Evolutionary conservation across 2,888 invertebrate species (phyloP).

Genomic region (Drosophila rellima): DNA sequence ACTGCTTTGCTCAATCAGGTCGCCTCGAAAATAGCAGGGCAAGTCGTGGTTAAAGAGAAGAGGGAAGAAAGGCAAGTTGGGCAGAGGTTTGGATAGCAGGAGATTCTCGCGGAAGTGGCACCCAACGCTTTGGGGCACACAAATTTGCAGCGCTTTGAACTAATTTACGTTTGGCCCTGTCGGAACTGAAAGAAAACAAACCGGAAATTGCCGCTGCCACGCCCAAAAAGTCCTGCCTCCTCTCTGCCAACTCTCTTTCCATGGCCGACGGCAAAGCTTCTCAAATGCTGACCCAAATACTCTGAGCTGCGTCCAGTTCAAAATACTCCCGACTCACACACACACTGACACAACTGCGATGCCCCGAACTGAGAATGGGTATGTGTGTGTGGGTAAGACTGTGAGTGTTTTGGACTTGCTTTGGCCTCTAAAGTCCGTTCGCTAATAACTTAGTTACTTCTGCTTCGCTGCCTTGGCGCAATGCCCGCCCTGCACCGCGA

Average conservation of each 20-base stretch:
- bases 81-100: constrained; percentile 4
- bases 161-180: constrained; percentile 74
- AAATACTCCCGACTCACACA: constrained; percentile 12
- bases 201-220: constrained; percentile 77
- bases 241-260: background rate
- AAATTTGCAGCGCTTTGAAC: constrained; percentile 73
- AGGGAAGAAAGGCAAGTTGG: constrained; percentile 27
- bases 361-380: background rate
- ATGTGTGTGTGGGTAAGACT: background rate
- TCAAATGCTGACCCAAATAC: constrained; percentile 57
- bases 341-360: constrained; percentile 25
- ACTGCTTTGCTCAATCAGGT: constrained; percentile 48
- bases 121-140: constrained; percentile 26
- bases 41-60: background rate
- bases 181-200: constrained; percentile 80
- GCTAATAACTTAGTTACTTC: constrained; percentile 75
- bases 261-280: constrained; percentile 40
- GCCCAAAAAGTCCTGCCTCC: constrained; percentile 20
- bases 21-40: background rate
- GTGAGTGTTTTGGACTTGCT: constrained; percentile 19
- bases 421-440: constrained; percentile 48
- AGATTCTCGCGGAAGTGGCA: constrained; percentile 28
- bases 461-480: constrained; percentile 50
- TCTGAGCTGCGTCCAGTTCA: constrained; percentile 14
- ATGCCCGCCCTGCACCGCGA: constrained; percentile 40